A percentile compares a stretch with the other conserved stretches of the same genome.
These are phyloP conservation scores for Drosophila murphyi DNA, from an alignment of 1,140 invertebrate species.

Conservation along the genomic window DNA sequence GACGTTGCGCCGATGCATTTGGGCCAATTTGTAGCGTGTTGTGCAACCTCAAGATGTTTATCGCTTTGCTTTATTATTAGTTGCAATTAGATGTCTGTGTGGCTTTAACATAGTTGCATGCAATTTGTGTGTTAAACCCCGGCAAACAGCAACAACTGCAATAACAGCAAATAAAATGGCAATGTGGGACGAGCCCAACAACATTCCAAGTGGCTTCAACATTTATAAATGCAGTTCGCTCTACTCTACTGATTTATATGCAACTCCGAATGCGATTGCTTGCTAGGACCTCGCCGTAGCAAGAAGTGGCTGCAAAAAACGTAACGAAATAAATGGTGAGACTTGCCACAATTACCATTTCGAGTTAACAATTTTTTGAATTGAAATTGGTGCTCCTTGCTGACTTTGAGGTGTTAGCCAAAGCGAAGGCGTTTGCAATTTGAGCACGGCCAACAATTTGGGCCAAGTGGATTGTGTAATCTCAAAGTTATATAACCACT, in stretches of 20 bases:
- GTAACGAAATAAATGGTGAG: not conserved
- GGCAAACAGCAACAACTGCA: not conserved
- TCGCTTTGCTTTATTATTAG: constrained; percentile 77
- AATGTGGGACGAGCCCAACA: constrained; percentile 16
- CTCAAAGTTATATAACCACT: not conserved
- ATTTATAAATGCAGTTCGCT: constrained; percentile 39
- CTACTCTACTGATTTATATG: not conserved
- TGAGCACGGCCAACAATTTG: constrained; percentile 1
- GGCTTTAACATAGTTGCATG: constrained; percentile 72
- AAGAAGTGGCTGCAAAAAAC: not conserved
- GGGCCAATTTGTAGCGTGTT: constrained; percentile 60
- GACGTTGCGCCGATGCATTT: constrained; percentile 25
- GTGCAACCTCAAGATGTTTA: constrained; percentile 62
- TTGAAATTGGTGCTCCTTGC: not conserved
- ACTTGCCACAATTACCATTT: not conserved
- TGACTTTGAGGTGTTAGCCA: not conserved
- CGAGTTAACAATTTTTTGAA: not conserved
- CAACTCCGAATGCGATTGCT: not conserved
- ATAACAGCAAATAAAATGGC: not conserved
- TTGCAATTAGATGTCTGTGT: constrained; percentile 79
- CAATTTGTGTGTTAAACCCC: constrained; percentile 43
- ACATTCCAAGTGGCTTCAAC: constrained; percentile 14
- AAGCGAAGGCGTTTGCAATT: not conserved
- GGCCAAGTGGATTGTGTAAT: not conserved
- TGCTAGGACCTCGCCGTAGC: not conserved